Percentiles rank a stretch among this genome's conserved stretches.
Evolutionary conservation across 2,888 invertebrate species (phyloP).

Genomic region (Polyommatus icarus): DNA sequence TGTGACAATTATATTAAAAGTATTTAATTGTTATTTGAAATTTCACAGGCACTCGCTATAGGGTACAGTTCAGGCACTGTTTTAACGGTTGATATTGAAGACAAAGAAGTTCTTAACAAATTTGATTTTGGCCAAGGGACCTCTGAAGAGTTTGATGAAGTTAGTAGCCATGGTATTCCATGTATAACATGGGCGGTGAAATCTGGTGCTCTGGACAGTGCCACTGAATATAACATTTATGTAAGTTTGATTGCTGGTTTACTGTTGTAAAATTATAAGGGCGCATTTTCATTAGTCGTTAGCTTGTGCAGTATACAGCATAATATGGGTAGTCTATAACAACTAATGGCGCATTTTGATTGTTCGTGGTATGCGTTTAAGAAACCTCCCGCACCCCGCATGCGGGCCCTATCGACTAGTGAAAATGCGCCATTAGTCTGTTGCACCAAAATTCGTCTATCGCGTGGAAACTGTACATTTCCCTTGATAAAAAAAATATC

Average conservation of each 20-base stretch:
- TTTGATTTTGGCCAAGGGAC: conserved; percentile 70
- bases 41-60: conserved; percentile 81
- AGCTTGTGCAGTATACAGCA: too few relatives aligned
- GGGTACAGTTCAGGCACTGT: conserved; percentile 87
- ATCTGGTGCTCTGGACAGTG: conserved; percentile 67
- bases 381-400: too few relatives aligned
- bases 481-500: too few relatives aligned
- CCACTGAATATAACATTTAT: conserved; percentile 69
- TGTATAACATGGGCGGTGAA: conserved; percentile 87
- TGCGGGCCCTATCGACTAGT: too few relatives aligned
- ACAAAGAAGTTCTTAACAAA: conserved; percentile 88
- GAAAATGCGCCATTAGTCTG: too few relatives aligned
- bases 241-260: conserved; percentile 47
- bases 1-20: neutral
- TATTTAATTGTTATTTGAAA: conserved; percentile 32
- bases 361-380: too few relatives aligned
- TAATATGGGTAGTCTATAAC: too few relatives aligned
- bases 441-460: too few relatives aligned
- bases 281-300: too few relatives aligned
- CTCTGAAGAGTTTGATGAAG: conserved; percentile 66
- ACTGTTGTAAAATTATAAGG: neutral
- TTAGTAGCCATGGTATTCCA: conserved; percentile 82
- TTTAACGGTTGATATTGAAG: conserved; percentile 90
- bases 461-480: too few relatives aligned
- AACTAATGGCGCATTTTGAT: too few relatives aligned